A percentile compares a stretch with the other conserved stretches of the same genome.
Conservation (phyloP, 2,888 invertebrate species). For the Drosophila pseudotakahashii region DNA sequence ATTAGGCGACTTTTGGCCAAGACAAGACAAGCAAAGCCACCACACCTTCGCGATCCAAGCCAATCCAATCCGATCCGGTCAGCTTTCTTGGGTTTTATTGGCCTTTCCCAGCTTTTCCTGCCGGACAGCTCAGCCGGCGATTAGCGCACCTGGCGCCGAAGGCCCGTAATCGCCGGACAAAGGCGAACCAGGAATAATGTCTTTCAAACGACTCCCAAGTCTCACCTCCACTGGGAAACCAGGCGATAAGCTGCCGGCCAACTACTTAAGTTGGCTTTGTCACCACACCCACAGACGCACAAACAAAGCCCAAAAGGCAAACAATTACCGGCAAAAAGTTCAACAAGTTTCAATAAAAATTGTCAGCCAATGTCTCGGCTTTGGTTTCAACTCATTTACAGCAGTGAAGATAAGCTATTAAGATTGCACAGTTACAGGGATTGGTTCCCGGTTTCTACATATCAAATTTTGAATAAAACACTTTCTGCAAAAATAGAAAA, state of each 20-base stretch:
- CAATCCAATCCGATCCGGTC: conserved; percentile 6
- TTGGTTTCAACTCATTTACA: conserved; percentile 22
- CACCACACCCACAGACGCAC: conserved; percentile 12
- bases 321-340: conserved; percentile 53
- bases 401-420: not conserved
- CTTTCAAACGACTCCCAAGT: conserved; percentile 54
- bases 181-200: conserved; percentile 58
- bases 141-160: conserved; percentile 66
- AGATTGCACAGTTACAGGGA: no score
- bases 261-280: conserved; percentile 64
- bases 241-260: conserved; percentile 61
- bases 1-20: conserved; percentile 73
- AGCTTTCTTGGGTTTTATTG: not conserved
- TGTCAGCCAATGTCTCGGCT: conserved; percentile 35
- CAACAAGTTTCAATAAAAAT: conserved; percentile 57
- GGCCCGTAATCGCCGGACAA: conserved; percentile 48
- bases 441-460: not conserved
- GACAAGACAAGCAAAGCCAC: not conserved
- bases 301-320: conserved; percentile 45
- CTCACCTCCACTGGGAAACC: not conserved
- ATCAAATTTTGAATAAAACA: not conserved
- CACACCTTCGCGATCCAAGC: not conserved
- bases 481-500: not conserved
- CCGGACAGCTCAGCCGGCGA: conserved; percentile 66
- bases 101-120: not conserved